These are phyloP conservation scores for Vanessa atalanta DNA, from an alignment of 1,140 invertebrate genomes.

Conservation along the genomic window DNA sequence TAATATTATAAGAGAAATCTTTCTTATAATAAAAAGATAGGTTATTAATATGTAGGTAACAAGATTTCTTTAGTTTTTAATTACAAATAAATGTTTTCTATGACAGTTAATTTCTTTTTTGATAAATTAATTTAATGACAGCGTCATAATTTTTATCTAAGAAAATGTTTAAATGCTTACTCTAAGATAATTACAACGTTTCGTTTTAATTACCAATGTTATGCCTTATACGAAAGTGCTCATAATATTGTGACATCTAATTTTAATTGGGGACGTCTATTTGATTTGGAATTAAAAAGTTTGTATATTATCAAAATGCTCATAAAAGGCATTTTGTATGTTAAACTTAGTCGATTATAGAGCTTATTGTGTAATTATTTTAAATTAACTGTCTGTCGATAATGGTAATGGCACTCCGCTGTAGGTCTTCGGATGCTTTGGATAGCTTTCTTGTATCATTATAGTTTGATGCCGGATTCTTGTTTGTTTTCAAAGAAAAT, in stretches of 20 bases:
- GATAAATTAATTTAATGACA: background rate
- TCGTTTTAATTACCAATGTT: background rate
- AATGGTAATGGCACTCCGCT: constrained; percentile 34
- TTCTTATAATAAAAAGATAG: too few species aligned
- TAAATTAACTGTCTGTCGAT: constrained; percentile 32
- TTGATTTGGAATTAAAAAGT: constrained; percentile 25
- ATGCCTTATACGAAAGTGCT: background rate
- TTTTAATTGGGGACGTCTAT: constrained; percentile 22
- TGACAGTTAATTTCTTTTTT: too few species aligned
- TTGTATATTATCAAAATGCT: constrained; percentile 26
- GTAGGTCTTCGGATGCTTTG: constrained; percentile 36
- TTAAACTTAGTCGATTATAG: constrained; percentile 23
- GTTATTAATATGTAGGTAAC: too few species aligned
- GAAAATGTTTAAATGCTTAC: background rate
- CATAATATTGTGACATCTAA: constrained; percentile 31
- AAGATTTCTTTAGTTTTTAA: too few species aligned
- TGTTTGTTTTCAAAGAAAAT: constrained; percentile 28
- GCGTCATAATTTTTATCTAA: background rate
- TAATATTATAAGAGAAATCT: too few species aligned
- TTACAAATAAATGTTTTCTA: too few species aligned
- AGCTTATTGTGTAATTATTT: constrained; percentile 33
- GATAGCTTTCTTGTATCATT: constrained; percentile 30
- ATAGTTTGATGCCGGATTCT: constrained; percentile 27
- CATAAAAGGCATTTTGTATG: constrained; percentile 34
- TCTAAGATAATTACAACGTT: background rate